Base-by-base conservation (phyloP, 2,113 vertebrate species). In the Hippotragus niger region DNA sequence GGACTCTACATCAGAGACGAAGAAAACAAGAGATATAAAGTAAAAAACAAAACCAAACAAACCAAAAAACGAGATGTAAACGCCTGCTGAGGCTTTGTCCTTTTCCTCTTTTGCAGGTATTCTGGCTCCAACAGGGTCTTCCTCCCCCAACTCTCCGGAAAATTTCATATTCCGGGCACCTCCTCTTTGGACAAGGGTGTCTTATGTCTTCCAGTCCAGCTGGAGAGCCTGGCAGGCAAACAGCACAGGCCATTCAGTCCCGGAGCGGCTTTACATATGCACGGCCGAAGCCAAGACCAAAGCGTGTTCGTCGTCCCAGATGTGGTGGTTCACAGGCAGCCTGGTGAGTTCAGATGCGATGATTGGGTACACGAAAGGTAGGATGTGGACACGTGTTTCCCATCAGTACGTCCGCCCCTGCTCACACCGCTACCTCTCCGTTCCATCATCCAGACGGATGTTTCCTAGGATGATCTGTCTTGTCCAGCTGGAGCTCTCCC, bases 311-410 rank as follows among this genome's bases (percentile, higher is more conserved):
- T 23, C n/a, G 0, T n/a, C 53, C 67, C 10, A 10, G 60, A 16
- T 11, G 1, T 7, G 67, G 29, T 60, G 52, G 3, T 7, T n/a
- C 78, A 13, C 5, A 47, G 11, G 9, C 31, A 6, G 58, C 47
- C 76, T 10, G 52, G 50, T 16, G 3, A 10, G n/a, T 12, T 29
- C 82, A 43, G 14, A 15, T 2, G 0, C 29, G 1, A 36, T 12
- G 23, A 43, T 11, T 0, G 2, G 36, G 50, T 45, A 4, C 5
- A 16, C 0, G 11, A 52, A 9, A 8, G 3, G 47, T 7, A 2
- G 71, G 47, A 1, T 36, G 7, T 1, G 29, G 15, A 78, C 55
- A 12, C 25, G 1, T 12, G 82, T n/a, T 81, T 60, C n/a, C n/a
- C 10, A 36, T 36, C 88, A 0, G 2, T 29, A 2, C 0, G 4